These are phyloP conservation scores for Eulithis prunata DNA, from an alignment of 2,888 invertebrate species.

Conservation along the genomic window DNA sequence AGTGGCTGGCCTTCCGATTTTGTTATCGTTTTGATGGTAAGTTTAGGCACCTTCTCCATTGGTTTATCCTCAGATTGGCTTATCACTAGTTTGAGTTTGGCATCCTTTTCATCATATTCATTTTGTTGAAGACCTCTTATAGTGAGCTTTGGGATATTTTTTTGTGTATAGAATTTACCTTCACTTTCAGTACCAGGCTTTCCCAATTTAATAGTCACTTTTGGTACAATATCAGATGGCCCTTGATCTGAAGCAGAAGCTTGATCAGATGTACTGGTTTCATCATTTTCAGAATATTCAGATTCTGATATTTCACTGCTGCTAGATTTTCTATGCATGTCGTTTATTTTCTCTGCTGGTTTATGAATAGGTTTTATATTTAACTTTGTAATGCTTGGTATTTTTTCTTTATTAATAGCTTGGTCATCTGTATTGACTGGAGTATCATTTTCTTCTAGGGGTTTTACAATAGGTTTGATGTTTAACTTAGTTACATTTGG, in stretches of 20 bases:
- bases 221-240: constrained; percentile 67
- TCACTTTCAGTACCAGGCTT: constrained; percentile 76
- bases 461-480: constrained; percentile 76
- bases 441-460: constrained; percentile 54
- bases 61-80: constrained; percentile 69
- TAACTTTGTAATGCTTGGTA: constrained; percentile 73
- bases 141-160: constrained; percentile 75
- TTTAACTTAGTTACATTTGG: constrained; percentile 67
- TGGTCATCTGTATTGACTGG: constrained; percentile 41
- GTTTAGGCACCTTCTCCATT: constrained; percentile 72
- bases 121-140: constrained; percentile 72
- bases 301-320: constrained; percentile 83
- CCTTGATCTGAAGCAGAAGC: constrained; percentile 75
- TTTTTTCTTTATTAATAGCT: constrained; percentile 58
- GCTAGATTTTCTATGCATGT: constrained; percentile 76
- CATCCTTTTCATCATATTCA: constrained; percentile 66
- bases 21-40: constrained; percentile 73
- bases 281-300: constrained; percentile 83
- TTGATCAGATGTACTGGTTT: constrained; percentile 77
- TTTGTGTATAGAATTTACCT: constrained; percentile 75
- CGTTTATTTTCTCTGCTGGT: constrained; percentile 76
- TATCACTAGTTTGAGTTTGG: constrained; percentile 72
- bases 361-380: constrained; percentile 80
- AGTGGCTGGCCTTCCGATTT: constrained; percentile 71
- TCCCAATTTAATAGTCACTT: constrained; percentile 78